Conservation (phyloP, 1,140 invertebrate genomes). For the Neoseiulus cucumeris region DNA sequence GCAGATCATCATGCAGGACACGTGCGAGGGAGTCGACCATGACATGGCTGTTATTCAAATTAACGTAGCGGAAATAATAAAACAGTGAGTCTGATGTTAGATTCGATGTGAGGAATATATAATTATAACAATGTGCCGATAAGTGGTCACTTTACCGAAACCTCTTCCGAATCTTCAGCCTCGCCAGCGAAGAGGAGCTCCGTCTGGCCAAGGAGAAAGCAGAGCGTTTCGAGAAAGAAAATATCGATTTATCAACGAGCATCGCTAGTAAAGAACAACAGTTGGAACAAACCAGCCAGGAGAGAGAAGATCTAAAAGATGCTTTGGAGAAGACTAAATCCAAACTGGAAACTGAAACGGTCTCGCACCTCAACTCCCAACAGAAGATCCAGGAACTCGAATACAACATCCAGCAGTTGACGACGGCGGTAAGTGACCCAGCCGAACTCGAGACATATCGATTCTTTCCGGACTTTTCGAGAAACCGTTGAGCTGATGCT, state of each 20-base stretch:
- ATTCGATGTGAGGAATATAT: no score
- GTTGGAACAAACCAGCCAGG: constrained; percentile 61
- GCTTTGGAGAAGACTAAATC: constrained; percentile 62
- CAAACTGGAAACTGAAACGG: constrained; percentile 68
- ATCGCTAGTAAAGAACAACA: constrained; percentile 82
- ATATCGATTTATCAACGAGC: constrained; percentile 58
- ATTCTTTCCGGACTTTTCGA: no score
- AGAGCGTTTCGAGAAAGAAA: constrained; percentile 67
- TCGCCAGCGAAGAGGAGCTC: constrained; percentile 33
- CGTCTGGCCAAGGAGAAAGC: constrained; percentile 63
- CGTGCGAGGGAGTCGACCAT: constrained; percentile 44
- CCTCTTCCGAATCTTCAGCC: background rate
- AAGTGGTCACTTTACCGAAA: no score
- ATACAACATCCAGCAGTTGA: constrained; percentile 46
- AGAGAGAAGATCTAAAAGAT: constrained; percentile 69
- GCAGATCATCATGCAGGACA: constrained; percentile 71
- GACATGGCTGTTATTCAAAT: constrained; percentile 66
- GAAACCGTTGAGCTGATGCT: no score
- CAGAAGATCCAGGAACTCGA: constrained; percentile 54
- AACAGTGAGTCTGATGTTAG: constrained; percentile 41
- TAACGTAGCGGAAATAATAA: constrained; percentile 73
- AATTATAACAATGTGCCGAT: no score
- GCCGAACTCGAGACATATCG: no score
- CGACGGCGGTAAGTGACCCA: constrained; percentile 31
- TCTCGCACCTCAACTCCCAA: constrained; percentile 61